phyloP scores from a whole-genome alignment of 2,797 vertebrate genomes.

The Buceros bicornis region DNA sequence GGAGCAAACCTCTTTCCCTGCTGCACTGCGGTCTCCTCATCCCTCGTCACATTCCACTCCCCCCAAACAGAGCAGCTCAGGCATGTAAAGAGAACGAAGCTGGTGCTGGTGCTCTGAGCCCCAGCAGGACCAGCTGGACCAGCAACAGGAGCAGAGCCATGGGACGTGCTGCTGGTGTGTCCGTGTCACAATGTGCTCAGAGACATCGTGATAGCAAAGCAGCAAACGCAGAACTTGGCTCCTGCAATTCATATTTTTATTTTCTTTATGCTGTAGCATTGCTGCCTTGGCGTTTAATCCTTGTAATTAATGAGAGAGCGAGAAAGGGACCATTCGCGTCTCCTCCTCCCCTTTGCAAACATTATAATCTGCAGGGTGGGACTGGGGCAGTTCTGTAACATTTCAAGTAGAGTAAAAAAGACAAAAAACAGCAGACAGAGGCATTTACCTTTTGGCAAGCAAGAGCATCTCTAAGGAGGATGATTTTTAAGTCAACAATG shows the following conservation, averaged over 20 bases:
- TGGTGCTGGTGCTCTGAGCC: background rate
- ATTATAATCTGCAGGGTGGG: background rate
- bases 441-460: conserved; percentile 19
- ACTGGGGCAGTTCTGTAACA: background rate
- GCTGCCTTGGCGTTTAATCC: conserved; percentile 10
- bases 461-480: background rate
- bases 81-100: background rate
- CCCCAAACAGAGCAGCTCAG: fast-evolving
- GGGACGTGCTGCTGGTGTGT: background rate
- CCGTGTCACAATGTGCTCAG: background rate
- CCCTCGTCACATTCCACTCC: background rate
- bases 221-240: background rate
- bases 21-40: fast-evolving
- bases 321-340: background rate
- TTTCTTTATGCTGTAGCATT: background rate
- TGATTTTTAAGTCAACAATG: background rate
- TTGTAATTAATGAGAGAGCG: background rate
- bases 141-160: fast-evolving
- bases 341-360: background rate
- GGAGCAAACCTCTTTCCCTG: background rate
- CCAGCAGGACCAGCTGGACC: background rate
- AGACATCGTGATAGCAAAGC: background rate
- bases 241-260: background rate
- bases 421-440: conserved; percentile 30
- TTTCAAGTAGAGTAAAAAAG: background rate